Base-by-base conservation (phyloP, 2,113 vertebrate species). In the Onychostruthus taczanowskii region DNA sequence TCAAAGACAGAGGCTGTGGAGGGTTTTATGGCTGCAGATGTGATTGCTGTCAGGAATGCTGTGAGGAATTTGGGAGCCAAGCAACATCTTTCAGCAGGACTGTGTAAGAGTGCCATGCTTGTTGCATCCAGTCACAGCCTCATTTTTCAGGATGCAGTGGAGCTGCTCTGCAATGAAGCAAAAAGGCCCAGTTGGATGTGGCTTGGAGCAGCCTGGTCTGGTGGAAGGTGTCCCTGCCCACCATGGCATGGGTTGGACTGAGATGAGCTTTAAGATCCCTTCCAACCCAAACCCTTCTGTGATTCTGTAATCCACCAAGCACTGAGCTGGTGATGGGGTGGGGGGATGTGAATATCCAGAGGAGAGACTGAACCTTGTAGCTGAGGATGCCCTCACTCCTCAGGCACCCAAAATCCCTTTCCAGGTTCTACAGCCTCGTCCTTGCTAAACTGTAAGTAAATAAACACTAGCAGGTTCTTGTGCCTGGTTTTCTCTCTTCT, bases 1-100 rank as follows among this genome's bases (percentile, higher is more conserved):
- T 96, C 96, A 97, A 97, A 97, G 97, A 84, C 95, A 93, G 91
- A 94, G 93, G 82, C 87, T 28, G 21, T 77, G 88, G 79, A 97
- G 89, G 96, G 98, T 98, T 98, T 98, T 98, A 97, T 96, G 97
- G 98, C 95, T 98, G 98, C 98, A 98, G 98, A 98, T 99, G 98
- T 98, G 98, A 97, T 96, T 97, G 97, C 96, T 97, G 95, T 95
- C 96, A 98, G 97, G 90, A 98, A 97, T 97, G 97, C 98, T 98
- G 98, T 19, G 80, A 98, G 97, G 94, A 96, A 95, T 96, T 95
- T 80, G 80, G 93, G 95, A 97, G 95, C 83, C 87, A 89, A 97
- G 94, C 87, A 93, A 84, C 84, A 92, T 97, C 58, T 68, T 96
- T 93, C 97, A 91, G 84, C 84, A 95, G 87, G 78, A 84, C 75